A percentile compares a stretch with the other conserved stretches of the same genome.
These are phyloP conservation scores for Ormyrus rosae DNA, from an alignment of 2,888 invertebrate genomes.

Conservation along the genomic window DNA sequence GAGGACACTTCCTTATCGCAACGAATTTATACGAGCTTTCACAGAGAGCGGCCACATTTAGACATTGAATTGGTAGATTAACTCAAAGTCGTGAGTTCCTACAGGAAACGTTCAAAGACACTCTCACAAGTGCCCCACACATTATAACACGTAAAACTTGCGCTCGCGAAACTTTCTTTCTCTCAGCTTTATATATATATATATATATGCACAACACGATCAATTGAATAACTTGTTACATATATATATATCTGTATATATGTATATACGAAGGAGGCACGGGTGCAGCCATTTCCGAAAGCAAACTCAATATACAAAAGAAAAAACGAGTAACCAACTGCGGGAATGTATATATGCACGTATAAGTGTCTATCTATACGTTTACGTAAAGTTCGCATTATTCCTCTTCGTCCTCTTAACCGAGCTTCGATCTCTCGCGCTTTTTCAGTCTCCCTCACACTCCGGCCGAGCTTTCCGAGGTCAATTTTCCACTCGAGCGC, in stretches of 20 bases:
- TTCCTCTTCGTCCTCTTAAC: conserved; percentile 19
- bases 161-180: too few species aligned
- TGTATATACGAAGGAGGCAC: too few species aligned
- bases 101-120: too few species aligned
- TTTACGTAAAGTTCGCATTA: conserved; percentile 15
- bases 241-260: too few species aligned
- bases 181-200: too few species aligned
- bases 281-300: conserved; percentile 24
- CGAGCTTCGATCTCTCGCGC: conserved; percentile 6
- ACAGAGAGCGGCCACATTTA: too few species aligned
- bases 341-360: conserved; percentile 39
- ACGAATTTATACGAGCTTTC: neutral
- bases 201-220: neutral
- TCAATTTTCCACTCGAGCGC: conserved; percentile 39
- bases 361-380: conserved; percentile 21
- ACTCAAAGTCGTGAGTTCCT: too few species aligned
- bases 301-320: conserved; percentile 25
- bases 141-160: too few species aligned
- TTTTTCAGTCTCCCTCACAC: neutral
- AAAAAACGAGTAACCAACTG: conserved; percentile 20
- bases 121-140: too few species aligned
- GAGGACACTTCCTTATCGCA: too few species aligned
- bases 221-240: neutral
- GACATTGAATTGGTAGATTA: too few species aligned
- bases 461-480: conserved; percentile 15